Base-by-base conservation (phyloP, 1,140 invertebrate species). In the Zophobas atratus region DNA sequence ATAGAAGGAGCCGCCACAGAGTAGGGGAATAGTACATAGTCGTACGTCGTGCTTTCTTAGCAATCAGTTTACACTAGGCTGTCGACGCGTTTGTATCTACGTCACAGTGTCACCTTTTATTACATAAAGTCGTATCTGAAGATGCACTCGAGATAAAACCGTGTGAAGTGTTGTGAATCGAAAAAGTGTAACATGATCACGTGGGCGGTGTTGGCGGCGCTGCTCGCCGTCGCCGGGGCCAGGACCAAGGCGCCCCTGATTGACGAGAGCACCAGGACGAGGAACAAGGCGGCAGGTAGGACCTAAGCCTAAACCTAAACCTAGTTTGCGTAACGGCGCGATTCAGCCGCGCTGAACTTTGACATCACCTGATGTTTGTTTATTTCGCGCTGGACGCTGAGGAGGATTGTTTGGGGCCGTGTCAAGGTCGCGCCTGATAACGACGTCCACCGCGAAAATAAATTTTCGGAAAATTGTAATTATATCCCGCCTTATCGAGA, bases 271-370 rank as follows among this genome's bases (percentile, higher is more conserved):
- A 73, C 71, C 60, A 80, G 77, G 53, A 80, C 81, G 20, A 82
- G 80, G 72, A 84, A 84, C 71, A 85, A 83, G 74, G 81, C 83
- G 33, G 84, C 84, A 67, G 84, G 84, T 85, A 77, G 75, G 81
- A 77, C 6, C 4, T 57, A 63, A 20, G 32, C 1, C 43, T 74
- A 76, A 56, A 4, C 34, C n/a, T 20, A 5, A 20, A 56, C 34
- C 3, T 20, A 20, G 20, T 20, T 72, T 72, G 38, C 51, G 70
- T 34, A 51, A 70, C 53, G 53, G 53, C 53, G 53, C 20, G 53
- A 34, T 55, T 55, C 35, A 55, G 60, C 33, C 53, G 51, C 56
- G 60, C 36, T 77, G 53, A 77, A 77, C 56, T 77, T 70, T 72
- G 72, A 77, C 72, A 36, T 46, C 76, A 43, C 55, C 76, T 70